Evolutionary conservation across 2,113 vertebrate genomes (phyloP), one percentile per base, ranked within the genome.

Genomic region (Peromyscus maniculatus): DNA sequence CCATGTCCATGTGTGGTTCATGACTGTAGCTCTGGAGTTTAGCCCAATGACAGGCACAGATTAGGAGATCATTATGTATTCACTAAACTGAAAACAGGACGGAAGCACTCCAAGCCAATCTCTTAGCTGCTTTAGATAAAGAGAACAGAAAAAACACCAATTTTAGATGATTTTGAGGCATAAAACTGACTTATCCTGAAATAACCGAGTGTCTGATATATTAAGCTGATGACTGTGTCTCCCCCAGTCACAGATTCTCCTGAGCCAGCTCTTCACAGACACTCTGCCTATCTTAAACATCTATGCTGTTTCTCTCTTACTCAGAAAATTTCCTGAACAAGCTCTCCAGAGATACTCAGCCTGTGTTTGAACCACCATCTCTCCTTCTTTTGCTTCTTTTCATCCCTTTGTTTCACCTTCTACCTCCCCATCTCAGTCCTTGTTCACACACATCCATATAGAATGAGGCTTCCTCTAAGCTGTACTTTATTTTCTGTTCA

Each of bases 221-320:
- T 84, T 96, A 96, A 95, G 36, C 36, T 96, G 87, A 94, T 87
- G 67, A 87, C 72, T 87, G 4, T 94, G 79, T 95, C 57, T 83
- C 86, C 69, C 77, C 87, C 67, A 84, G 19, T 92, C 67, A 90
- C 64, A 96, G 89, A 91, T 55, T 79, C 77, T 87, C 59, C 78
- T 72, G 87, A 87, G 52, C 82, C 39, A 78, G n/a, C 67, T 62
- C 64, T 93, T 91, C 82, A 71, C 49, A 75, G 71, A 66, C 33
- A 5, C 24, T 36, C 21, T 94, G 80, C n/a, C 26, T 59, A 17
- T 79, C 49, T 91, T 78, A 91, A 80, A 52, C 39, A 55, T 83
- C 84, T 80, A 33, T 13, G 55, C 5, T 46, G 33, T 77, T 95
- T 96, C 52, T 91, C 43, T 57, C 43, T 77, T 64, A 33, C 59